Percentiles rank a stretch among this genome's conserved stretches.
Evolutionary conservation across 2,113 vertebrate species (phyloP).

Genomic region (Tachysurus fulvidraco): DNA sequence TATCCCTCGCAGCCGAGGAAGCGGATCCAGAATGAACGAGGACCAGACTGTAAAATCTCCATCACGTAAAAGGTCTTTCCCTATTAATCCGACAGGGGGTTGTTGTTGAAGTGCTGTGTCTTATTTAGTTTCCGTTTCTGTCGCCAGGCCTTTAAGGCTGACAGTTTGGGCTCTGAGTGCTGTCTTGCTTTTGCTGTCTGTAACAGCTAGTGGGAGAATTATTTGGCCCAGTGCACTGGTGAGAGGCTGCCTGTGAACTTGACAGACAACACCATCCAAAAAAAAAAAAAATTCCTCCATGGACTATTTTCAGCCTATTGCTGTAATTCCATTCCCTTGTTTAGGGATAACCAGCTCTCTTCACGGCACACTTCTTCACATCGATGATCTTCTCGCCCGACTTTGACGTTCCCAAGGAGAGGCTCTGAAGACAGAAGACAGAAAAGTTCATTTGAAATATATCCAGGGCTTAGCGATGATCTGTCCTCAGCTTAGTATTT

Average conservation of each 20-base stretch:
- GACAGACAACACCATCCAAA: slow-evolving; percentile 39
- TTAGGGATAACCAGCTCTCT: slow-evolving; percentile 40
- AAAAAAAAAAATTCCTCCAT: slow-evolving; percentile 3
- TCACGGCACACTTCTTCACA: slow-evolving; percentile 30
- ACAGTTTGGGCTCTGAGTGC: slow-evolving; percentile 35
- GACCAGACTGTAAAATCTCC: slow-evolving; percentile 1
- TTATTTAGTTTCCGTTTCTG: slow-evolving; percentile 28
- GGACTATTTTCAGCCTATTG: slow-evolving; percentile 35
- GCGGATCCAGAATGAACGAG: not conserved
- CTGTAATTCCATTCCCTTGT: slow-evolving; percentile 29
- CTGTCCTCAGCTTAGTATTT: not conserved
- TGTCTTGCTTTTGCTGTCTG: not conserved
- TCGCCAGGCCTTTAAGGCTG: slow-evolving; percentile 32
- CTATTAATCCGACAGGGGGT: slow-evolving; percentile 6
- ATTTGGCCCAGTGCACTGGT: slow-evolving; percentile 31
- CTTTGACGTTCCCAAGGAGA: slow-evolving; percentile 14
- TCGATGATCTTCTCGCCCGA: slow-evolving; percentile 13
- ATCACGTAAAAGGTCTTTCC: not conserved
- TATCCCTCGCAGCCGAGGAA: not conserved
- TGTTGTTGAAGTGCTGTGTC: slow-evolving; percentile 10
- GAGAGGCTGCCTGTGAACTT: slow-evolving; percentile 40
- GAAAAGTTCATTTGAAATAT: slow-evolving; percentile 16
- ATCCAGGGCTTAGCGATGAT: slow-evolving; percentile 7
- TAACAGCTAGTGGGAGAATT: slow-evolving; percentile 37
- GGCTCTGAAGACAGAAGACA: not conserved